A percentile compares a stretch with the other conserved stretches of the same genome.
Evolutionary conservation across 2,113 vertebrate species (phyloP).

Genomic region (Sinocyclocheilus grahami): DNA sequence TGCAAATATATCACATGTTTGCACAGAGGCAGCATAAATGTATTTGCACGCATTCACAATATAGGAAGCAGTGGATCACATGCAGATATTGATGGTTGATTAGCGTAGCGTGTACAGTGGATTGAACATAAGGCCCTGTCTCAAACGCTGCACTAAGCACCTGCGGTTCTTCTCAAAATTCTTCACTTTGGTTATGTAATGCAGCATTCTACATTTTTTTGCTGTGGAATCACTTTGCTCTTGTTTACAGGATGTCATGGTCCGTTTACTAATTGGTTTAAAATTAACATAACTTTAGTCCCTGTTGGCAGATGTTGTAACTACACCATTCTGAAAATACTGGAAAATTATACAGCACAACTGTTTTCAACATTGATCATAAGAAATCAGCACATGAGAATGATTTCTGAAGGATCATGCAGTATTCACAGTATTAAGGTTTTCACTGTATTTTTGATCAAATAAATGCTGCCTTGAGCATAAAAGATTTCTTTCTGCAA

Average conservation of each 20-base stretch:
- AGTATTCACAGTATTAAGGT: no score
- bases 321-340: no score
- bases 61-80: neutral
- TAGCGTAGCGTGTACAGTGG: neutral
- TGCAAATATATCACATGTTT: neutral
- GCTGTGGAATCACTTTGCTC: neutral
- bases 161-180: neutral
- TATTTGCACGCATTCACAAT: slow-evolving; percentile 3
- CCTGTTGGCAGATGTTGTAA: no score
- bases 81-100: slow-evolving; percentile 4
- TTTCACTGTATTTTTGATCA: no score
- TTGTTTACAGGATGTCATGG: neutral
- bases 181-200: neutral
- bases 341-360: no score
- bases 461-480: no score
- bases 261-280: neutral
- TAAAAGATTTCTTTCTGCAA: no score
- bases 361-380: no score
- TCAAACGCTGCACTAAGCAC: neutral
- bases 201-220: neutral
- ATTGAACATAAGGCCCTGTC: neutral
- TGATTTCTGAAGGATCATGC: no score
- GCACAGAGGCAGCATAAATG: neutral
- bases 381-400: no score
- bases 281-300: neutral